Evolutionary conservation across 2,888 invertebrate species (phyloP).

Genomic region (Brassicogethes aeneus): DNA sequence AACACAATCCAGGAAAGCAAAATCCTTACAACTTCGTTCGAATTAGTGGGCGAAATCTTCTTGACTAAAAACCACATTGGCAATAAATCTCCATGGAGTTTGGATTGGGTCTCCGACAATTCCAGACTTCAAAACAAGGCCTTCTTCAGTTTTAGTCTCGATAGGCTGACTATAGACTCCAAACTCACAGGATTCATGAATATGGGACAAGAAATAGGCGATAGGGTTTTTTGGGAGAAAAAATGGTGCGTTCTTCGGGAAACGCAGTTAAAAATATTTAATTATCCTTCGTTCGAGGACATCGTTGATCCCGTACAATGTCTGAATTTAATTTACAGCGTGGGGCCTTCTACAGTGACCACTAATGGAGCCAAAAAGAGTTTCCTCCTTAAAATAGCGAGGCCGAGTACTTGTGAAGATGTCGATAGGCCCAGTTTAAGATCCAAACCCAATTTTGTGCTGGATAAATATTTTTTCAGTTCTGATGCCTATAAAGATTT

Average conservation of each 20-base stretch:
- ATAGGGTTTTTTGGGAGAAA: constrained; percentile 44
- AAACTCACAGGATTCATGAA: constrained; percentile 43
- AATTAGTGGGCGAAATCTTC: constrained; percentile 13
- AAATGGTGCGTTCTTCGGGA: constrained; percentile 47
- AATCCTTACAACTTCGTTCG: constrained; percentile 20
- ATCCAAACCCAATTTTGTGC: constrained; percentile 13
- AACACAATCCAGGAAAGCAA: constrained; percentile 18
- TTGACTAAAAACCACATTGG: constrained; percentile 15
- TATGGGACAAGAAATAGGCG: constrained; percentile 38
- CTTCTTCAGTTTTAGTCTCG: constrained; percentile 11
- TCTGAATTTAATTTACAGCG: constrained; percentile 39
- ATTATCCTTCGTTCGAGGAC: constrained; percentile 42
- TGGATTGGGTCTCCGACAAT: neutral
- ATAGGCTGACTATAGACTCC: constrained; percentile 14
- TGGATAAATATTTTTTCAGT: constrained; percentile 36
- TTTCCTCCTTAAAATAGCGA: constrained; percentile 34
- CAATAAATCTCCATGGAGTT: constrained; percentile 4
- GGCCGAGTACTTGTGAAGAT: constrained; percentile 13
- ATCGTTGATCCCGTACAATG: constrained; percentile 31
- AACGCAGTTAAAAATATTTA: constrained; percentile 42
- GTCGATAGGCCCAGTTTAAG: constrained; percentile 6
- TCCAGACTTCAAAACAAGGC: constrained; percentile 10
- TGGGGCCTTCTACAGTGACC: constrained; percentile 15
- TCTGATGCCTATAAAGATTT: constrained; percentile 42
- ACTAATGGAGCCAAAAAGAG: constrained; percentile 38